Evolutionary conservation across 2,113 vertebrate genomes (phyloP).

Genomic region (Anolis sagrei): DNA sequence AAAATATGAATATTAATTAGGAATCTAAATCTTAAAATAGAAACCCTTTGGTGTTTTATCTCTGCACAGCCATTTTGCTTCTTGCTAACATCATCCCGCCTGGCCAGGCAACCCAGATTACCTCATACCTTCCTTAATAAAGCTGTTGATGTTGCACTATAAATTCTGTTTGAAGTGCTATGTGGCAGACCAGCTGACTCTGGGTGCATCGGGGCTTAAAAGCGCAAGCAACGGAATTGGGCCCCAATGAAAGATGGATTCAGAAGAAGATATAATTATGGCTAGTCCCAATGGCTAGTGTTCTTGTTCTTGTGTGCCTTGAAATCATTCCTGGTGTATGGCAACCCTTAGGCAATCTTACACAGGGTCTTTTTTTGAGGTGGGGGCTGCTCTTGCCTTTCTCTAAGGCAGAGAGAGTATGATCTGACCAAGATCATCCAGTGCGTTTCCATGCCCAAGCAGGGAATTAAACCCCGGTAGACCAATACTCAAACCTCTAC

Average conservation of each 20-base stretch:
- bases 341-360: no score
- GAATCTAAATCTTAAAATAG: constrained; percentile 14
- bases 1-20: constrained; percentile 21
- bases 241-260: no score
- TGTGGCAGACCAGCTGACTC: not conserved
- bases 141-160: constrained; percentile 18
- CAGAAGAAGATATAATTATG: not conserved
- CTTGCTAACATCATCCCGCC: not conserved
- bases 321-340: no score
- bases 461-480: no score
- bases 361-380: no score
- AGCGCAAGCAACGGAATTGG: not conserved
- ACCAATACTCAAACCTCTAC: no score
- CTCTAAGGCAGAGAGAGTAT: no score
- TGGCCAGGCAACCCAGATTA: not conserved
- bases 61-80: constrained; percentile 6
- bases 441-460: no score
- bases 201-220: not conserved
- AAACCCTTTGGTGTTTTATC: constrained; percentile 10
- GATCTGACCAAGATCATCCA: no score
- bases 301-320: no score
- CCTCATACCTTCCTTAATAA: constrained; percentile 24
- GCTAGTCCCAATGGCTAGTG: not conserved
- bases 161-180: constrained; percentile 21
- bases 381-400: no score